Evolutionary conservation across 2,797 vertebrate species (phyloP), one percentile per base, ranked within the genome.

Genomic region (Syngnathus rostellatus): DNA sequence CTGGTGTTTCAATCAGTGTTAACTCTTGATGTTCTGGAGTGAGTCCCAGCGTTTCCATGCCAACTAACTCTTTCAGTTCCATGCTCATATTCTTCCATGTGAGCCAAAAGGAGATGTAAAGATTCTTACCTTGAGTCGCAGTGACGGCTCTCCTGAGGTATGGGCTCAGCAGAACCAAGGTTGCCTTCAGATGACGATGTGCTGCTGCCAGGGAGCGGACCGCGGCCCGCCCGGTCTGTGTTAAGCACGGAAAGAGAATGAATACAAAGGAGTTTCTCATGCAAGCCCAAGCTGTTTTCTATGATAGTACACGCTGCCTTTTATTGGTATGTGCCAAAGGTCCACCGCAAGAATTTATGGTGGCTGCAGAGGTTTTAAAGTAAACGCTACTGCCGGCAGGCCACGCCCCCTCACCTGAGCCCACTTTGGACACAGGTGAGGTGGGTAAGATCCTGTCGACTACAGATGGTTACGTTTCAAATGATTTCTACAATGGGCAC

Each of bases 131-230:
- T 81, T 57, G n/a, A 53, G 61, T 66, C 53, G 64, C 39, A 48
- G 67, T 54, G 43, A 74, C 38, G 45, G 59, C 59, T 72, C 63
- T 69, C 50, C 61, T 76, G 72, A 80, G 75, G 78, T 83, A 64
- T 73, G 45, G 1, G 1, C 62, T 63, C 68, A 70, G 41, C 39
- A 66, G 81, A 78, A 68, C 83, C 82, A 77, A 83, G 76, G 72
- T 48, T 80, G 80, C 58, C 67, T 79, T 81, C 77, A 78, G 73
- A 71, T 81, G 76, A 74, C 71, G 75, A 77, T 72, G 79, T 69
- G 75, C 39, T 81, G 65, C 63, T 25, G 65, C 12, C 71, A 40
- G 57, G 43, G 66, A 63, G 70, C 2, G 54, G 53, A n/a, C 39
- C 59, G n/a, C 59, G n/a, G 19, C 38, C 38, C 19, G 19, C 38